These are phyloP conservation scores for Melanotaenia nigrans DNA, from an alignment of 2,797 vertebrate genomes.

Conservation along the genomic window DNA sequence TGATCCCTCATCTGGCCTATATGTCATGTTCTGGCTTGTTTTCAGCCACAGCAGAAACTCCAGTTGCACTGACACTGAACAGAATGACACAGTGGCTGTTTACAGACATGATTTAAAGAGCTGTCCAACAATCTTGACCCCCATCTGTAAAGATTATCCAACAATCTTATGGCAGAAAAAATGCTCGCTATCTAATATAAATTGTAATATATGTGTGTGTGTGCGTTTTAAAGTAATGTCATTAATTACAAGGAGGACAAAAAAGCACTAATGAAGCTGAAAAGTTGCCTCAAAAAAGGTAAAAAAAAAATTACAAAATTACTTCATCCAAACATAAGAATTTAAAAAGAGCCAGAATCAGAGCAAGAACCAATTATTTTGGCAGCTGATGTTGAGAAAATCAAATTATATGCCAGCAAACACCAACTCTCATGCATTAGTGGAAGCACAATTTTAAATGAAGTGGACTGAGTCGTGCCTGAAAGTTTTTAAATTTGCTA, in stretches of 20 bases:
- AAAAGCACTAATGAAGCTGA: not conserved
- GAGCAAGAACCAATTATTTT: not conserved
- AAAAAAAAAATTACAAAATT: not conserved
- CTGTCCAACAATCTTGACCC: not conserved
- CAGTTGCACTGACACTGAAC: constrained; percentile 1
- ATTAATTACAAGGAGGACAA: not conserved
- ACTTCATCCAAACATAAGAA: not conserved
- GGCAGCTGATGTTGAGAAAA: not conserved
- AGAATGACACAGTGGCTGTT: constrained; percentile 3
- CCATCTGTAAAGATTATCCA: not conserved
- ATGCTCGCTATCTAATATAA: not conserved
- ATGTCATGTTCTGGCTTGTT: constrained; percentile 32
- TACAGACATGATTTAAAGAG: not conserved
- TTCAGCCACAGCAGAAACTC: constrained; percentile 15
- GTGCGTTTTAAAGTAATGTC: not conserved
- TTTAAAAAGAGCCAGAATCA: not conserved
- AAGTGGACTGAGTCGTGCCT: no score
- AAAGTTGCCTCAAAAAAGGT: not conserved
- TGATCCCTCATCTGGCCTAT: constrained; percentile 5
- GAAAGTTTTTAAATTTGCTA: no score
- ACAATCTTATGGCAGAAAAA: not conserved
- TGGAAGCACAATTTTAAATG: not conserved
- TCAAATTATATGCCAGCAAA: not conserved
- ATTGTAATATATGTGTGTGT: not conserved
- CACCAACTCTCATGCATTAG: not conserved